A percentile compares a stretch with the other conserved stretches of the same genome.
phyloP scores from a whole-genome alignment of 2,888 invertebrate genomes.

The Pollenia amentaria region DNA sequence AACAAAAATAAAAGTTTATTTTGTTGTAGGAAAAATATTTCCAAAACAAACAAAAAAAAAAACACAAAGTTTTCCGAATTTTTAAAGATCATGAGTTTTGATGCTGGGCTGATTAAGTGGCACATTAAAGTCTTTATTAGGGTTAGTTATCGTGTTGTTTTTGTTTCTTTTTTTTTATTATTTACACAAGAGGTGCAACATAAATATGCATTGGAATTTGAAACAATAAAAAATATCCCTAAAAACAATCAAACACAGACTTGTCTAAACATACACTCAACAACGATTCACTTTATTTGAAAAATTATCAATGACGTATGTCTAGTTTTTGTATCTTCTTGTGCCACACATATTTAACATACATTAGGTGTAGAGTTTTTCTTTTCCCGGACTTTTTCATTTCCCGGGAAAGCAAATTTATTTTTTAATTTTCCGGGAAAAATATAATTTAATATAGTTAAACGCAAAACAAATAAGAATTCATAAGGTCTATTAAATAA shows the following conservation, averaged over 20 bases:
- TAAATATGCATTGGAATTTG: slow-evolving; percentile 50
- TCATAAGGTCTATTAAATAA: too few relatives aligned
- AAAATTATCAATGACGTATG: slow-evolving; percentile 44
- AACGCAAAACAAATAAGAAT: too few relatives aligned
- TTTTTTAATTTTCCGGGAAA: too few relatives aligned
- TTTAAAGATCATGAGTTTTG: slow-evolving; percentile 14
- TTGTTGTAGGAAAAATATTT: slow-evolving; percentile 41
- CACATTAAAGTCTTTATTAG: slow-evolving; percentile 31
- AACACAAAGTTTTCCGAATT: neutral
- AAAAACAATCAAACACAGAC: neutral
- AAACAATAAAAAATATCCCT: slow-evolving; percentile 1
- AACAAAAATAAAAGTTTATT: slow-evolving; percentile 40
- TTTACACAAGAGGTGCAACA: slow-evolving; percentile 58
- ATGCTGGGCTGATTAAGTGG: slow-evolving; percentile 9
- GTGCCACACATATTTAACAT: too few relatives aligned
- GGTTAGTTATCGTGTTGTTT: slow-evolving; percentile 1
- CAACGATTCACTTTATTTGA: slow-evolving; percentile 8
- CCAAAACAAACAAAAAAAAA: slow-evolving; percentile 17
- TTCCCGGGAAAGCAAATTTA: too few relatives aligned
- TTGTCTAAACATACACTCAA: neutral
- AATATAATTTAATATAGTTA: too few relatives aligned
- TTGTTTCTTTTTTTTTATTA: slow-evolving; percentile 21
- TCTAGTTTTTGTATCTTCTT: slow-evolving; percentile 3
- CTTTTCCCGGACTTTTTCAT: too few relatives aligned
- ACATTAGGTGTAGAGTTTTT: too few relatives aligned